These are phyloP conservation scores for Cephalotes varians DNA, from an alignment of 2,888 invertebrate genomes.

Conservation along the genomic window DNA sequence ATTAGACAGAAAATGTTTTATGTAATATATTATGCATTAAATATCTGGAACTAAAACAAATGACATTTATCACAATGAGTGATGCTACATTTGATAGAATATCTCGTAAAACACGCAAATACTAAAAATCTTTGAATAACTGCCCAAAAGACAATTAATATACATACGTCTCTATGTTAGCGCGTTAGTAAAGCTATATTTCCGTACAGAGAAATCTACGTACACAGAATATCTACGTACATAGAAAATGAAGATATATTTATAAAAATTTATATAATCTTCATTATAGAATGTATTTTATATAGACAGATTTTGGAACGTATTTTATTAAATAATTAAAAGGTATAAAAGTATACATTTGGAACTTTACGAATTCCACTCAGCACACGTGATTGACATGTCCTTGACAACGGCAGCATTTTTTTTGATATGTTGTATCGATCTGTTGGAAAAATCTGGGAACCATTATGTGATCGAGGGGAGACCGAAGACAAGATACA, in stretches of 20 bases:
- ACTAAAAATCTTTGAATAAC: slow-evolving; percentile 64
- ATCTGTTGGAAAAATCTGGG: slow-evolving; percentile 11
- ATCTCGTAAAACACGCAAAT: slow-evolving; percentile 5
- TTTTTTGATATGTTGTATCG: slow-evolving; percentile 26
- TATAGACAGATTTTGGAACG: background rate
- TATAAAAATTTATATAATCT: background rate
- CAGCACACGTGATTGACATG: background rate
- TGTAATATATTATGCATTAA: background rate
- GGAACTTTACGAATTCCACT: background rate
- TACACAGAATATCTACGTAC: background rate
- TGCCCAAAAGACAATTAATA: slow-evolving; percentile 71
- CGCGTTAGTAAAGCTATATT: background rate
- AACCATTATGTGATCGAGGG: background rate
- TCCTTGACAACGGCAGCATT: slow-evolving; percentile 31
- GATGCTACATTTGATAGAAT: too few relatives aligned
- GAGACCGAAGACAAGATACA: slow-evolving; percentile 79
- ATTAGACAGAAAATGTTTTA: background rate
- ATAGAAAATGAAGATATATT: background rate
- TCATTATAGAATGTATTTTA: background rate
- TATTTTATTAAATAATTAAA: background rate
- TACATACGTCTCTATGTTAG: slow-evolving; percentile 53
- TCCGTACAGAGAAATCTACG: background rate
- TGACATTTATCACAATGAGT: too few relatives aligned
- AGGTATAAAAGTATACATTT: background rate
- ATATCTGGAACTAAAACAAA: background rate